Percentiles rank a stretch among this genome's conserved stretches.
phyloP scores from a whole-genome alignment of 1,140 invertebrate species.

The Drusus annulatus region DNA sequence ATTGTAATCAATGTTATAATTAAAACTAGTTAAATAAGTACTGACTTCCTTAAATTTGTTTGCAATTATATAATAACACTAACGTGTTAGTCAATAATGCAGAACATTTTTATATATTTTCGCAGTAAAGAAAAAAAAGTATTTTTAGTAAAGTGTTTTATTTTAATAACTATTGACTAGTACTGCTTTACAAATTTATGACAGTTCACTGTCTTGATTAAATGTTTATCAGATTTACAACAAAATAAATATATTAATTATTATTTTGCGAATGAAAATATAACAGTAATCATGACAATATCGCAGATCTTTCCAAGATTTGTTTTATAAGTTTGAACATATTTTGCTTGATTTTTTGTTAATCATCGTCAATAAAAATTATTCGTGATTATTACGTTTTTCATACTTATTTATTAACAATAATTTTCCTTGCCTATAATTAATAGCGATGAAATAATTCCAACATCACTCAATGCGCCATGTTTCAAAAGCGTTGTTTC shows the following conservation, averaged over 20 bases:
- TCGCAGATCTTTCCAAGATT: too few relatives aligned
- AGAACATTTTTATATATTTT: not conserved
- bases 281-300: too few relatives aligned
- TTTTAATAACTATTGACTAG: conserved; percentile 16
- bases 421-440: not conserved
- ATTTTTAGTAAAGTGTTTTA: not conserved
- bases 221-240: too few relatives aligned
- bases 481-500: not conserved
- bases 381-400: not conserved
- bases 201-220: too few relatives aligned
- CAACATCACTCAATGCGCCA: not conserved
- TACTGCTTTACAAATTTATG: not conserved
- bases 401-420: not conserved
- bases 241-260: too few relatives aligned
- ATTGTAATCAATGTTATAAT: not conserved
- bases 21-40: conserved; percentile 49
- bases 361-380: not conserved
- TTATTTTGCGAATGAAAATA: too few relatives aligned
- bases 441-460: conserved; percentile 9
- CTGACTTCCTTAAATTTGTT: too few relatives aligned
- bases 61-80: not conserved
- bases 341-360: too few relatives aligned
- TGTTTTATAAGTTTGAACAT: too few relatives aligned
- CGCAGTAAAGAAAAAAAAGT: not conserved
- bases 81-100: too few relatives aligned